phyloP scores from a whole-genome alignment of 2,888 invertebrate genomes.

The Neuroscelio doddi region DNA sequence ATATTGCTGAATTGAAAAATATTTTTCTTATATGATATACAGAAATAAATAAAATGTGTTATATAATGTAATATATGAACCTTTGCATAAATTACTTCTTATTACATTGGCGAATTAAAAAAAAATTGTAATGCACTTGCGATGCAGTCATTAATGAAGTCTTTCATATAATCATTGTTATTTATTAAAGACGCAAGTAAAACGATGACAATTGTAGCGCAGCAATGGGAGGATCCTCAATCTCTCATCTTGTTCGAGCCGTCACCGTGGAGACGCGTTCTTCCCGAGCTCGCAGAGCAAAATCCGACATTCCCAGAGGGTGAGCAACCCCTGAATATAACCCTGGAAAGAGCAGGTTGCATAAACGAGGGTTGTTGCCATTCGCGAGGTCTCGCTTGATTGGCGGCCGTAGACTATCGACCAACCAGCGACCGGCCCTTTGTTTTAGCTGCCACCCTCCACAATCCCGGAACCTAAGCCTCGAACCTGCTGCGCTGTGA shows the following conservation, averaged over 20 bases:
- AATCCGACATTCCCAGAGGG: slow-evolving; percentile 43
- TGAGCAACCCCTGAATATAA: slow-evolving; percentile 48
- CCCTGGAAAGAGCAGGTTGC: slow-evolving; percentile 53
- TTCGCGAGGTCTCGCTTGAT: slow-evolving; percentile 67
- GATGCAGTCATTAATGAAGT: slow-evolving; percentile 31
- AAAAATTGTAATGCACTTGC: slow-evolving; percentile 16
- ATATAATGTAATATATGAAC: too few relatives aligned
- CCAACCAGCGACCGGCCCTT: slow-evolving; percentile 70
- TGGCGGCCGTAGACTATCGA: slow-evolving; percentile 71
- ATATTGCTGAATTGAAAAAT: too few relatives aligned
- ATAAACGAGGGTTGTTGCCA: slow-evolving; percentile 58
- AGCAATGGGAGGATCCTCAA: slow-evolving; percentile 37
- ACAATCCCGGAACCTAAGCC: slow-evolving; percentile 47
- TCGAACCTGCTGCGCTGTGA: slow-evolving; percentile 25
- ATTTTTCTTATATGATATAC: too few relatives aligned
- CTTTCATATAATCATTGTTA: slow-evolving; percentile 34
- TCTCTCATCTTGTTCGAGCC: slow-evolving; percentile 47
- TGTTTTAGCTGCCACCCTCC: slow-evolving; percentile 68
- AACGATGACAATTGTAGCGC: slow-evolving; percentile 32
- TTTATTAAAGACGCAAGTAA: slow-evolving; percentile 21
- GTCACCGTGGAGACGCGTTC: slow-evolving; percentile 65
- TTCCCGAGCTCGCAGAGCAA: slow-evolving; percentile 37
- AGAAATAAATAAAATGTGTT: too few relatives aligned
- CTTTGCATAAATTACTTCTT: too few relatives aligned
- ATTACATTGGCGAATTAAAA: too few relatives aligned